Evolutionary conservation across 2,797 vertebrate genomes (phyloP), one percentile per base, ranked within the genome.

Genomic region (Melanotaenia trifasciata): DNA sequence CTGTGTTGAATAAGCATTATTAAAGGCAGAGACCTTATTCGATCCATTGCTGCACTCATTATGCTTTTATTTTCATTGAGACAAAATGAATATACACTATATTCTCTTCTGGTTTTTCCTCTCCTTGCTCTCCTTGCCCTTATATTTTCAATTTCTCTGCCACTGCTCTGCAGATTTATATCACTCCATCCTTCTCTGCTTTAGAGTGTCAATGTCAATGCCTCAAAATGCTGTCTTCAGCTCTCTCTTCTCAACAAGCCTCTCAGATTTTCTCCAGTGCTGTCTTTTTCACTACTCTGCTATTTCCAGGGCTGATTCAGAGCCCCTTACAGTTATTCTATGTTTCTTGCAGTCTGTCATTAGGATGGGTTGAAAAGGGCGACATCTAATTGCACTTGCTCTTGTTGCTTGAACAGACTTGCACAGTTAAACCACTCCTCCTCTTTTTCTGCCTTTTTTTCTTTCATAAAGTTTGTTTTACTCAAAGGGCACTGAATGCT

Each of bases 351-450:
- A 65, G 50, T 74, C 80, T 67, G 57, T 79, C 72, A 79, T 74
- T 64, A 62, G 50, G 59, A 76, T 70, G 40, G n/a, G 58, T 51
- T 77, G 43, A 77, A 78, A 79, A 78, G 74, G 57, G 67, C 67
- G 45, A 32, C 43, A 47, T 83, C 64, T 88, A 78, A 87, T 80
- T 84, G 73, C 67, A 63, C 66, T 38, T 24, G 57, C 70, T 86
- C 45, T 30, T 14, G 67, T 75, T 72, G 56, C 69, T 61, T 53
- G 56, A 76, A 62, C 40, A 64, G 32, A 40, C 28, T 24, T 28
- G n/a, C 13, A 43, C 67, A 80, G 63, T 77, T 10, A 38, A 72
- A 76, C 53, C 47, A 33, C 59, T 78, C 64, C 59, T 73, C 47
- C 50, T 75, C 62, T 30, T 74, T 79, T 51, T 77, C 50, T n/a